Evolutionary conservation across 37 sponge, comb jelly and placozoan species (phyloP).

Genomic region (Haliclona indistincta): DNA sequence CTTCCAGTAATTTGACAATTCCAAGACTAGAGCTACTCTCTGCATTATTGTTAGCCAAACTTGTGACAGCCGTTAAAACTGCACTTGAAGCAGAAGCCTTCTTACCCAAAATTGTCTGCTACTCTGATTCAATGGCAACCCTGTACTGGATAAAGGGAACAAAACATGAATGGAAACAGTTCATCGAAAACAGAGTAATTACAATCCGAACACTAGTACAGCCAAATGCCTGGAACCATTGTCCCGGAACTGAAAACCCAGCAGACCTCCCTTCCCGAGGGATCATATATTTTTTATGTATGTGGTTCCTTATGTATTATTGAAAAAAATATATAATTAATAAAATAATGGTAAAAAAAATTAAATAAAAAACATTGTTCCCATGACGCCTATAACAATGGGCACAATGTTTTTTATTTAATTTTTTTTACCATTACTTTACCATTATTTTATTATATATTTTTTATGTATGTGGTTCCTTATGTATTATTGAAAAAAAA

Average conservation of each 20-base stretch:
- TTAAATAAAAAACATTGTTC: too few species aligned
- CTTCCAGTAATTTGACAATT: not conserved
- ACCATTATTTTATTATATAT: too few species aligned
- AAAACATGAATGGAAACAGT: constrained; percentile 27
- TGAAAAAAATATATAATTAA: too few species aligned
- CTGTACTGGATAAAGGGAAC: constrained; percentile 15
- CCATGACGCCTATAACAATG: too few species aligned
- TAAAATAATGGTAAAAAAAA: too few species aligned
- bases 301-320: too few species aligned
- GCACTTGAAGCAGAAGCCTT: constrained; percentile 3
- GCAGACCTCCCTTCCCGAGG: constrained; percentile 31
- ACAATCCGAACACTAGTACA: constrained; percentile 6
- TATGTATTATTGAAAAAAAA: too few species aligned
- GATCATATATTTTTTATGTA: too few species aligned
- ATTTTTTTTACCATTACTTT: too few species aligned
- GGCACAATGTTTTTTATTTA: too few species aligned
- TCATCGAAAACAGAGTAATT: constrained; percentile 11
- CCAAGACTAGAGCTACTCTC: constrained; percentile 17
- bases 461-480: too few species aligned
- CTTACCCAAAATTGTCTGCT: not conserved
- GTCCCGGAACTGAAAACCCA: constrained; percentile 6
- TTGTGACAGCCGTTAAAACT: not conserved
- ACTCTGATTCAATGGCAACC: constrained; percentile 10
- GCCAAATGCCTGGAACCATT: not conserved
- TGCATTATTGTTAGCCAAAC: not conserved